These are phyloP conservation scores for Augochlorella aurata DNA, from an alignment of 2,888 invertebrate species.

Conservation along the genomic window DNA sequence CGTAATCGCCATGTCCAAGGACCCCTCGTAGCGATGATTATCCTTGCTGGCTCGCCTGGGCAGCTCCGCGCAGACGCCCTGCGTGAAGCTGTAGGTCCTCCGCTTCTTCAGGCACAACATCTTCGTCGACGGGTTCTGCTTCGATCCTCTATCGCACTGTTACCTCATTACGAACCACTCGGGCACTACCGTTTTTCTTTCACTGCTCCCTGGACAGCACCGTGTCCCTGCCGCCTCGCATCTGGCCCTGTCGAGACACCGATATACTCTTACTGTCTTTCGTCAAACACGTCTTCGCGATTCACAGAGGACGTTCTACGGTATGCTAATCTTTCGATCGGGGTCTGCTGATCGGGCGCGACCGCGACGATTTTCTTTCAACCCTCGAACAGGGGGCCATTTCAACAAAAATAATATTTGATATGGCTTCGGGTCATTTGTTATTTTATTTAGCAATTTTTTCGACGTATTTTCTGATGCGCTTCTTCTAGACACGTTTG, in stretches of 20 bases:
- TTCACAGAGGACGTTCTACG: no score
- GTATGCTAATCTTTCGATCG: no score
- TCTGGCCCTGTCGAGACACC: constrained; percentile 27
- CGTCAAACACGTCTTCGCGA: not conserved
- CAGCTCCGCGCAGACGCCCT: constrained; percentile 70
- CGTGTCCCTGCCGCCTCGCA: constrained; percentile 2
- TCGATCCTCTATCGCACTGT: not conserved
- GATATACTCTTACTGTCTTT: not conserved
- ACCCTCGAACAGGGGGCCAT: no score
- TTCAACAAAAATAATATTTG: no score
- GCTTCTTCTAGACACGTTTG: no score
- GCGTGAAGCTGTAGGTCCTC: constrained; percentile 77
- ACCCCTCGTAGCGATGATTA: constrained; percentile 68
- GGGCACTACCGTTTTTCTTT: constrained; percentile 9
- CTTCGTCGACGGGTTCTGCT: constrained; percentile 26
- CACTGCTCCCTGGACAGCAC: constrained; percentile 22
- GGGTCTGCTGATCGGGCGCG: no score
- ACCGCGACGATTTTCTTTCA: no score
- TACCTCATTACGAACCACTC: constrained; percentile 40
- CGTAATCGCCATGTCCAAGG: constrained; percentile 72
- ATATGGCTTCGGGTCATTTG: no score
- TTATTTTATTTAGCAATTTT: no score
- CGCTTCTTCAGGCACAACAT: constrained; percentile 77
- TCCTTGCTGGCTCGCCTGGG: constrained; percentile 68
- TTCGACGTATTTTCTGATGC: no score